Evolutionary conservation across 2,113 vertebrate species (phyloP).

Genomic region (Speoplatyrhinus poulsoni): DNA sequence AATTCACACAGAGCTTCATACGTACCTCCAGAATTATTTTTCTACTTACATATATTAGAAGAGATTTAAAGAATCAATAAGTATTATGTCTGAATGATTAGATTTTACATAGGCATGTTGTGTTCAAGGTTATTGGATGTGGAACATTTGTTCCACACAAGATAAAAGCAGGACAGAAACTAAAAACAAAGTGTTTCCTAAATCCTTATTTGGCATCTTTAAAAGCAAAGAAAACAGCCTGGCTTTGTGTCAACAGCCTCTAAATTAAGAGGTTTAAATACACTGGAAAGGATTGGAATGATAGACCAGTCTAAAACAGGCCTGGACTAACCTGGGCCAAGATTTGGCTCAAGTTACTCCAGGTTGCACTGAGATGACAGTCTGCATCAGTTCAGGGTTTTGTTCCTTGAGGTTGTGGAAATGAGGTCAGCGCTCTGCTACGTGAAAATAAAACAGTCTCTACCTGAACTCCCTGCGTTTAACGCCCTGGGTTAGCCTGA

Average conservation of each 20-base stretch:
- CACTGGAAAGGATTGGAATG: background rate
- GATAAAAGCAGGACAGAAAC: slow-evolving; percentile 34
- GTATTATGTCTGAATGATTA: slow-evolving; percentile 51
- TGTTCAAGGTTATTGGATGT: slow-evolving; percentile 44
- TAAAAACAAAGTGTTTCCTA: slow-evolving; percentile 8
- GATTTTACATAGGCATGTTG: slow-evolving; percentile 48
- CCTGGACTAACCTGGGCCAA: background rate
- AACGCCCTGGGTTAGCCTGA: slow-evolving; percentile 65
- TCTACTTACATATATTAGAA: slow-evolving; percentile 61
- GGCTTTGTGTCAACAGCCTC: background rate
- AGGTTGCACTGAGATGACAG: too few relatives aligned
- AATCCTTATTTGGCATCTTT: background rate
- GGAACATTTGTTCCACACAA: slow-evolving; percentile 50
- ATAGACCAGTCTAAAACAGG: background rate
- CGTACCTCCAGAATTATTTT: slow-evolving; percentile 34
- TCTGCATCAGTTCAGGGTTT: too few relatives aligned
- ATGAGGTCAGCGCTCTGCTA: slow-evolving; percentile 58
- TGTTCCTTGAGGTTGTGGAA: too few relatives aligned
- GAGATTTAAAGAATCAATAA: slow-evolving; percentile 55
- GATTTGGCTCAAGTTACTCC: background rate
- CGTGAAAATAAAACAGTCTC: slow-evolving; percentile 36
- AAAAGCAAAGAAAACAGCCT: background rate
- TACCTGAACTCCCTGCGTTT: slow-evolving; percentile 53
- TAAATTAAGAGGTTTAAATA: too few relatives aligned
- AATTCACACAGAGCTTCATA: slow-evolving; percentile 56